Conservation (phyloP, 2,797 vertebrate genomes). For the Chromobotia macracanthus region DNA sequence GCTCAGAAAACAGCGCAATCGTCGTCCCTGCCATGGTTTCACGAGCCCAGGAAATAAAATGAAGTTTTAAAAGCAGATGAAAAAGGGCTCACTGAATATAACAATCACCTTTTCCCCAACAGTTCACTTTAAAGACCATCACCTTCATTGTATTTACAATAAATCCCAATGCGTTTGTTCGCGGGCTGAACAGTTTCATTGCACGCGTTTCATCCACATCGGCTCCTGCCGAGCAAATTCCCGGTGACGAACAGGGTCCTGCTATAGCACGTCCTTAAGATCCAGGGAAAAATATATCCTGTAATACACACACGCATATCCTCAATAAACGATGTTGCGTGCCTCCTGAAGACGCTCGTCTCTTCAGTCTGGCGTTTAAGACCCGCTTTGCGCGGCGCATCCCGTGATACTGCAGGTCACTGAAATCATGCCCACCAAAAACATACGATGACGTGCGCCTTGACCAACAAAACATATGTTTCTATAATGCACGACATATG, state of each 20-base stretch:
- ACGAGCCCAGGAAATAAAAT: background rate
- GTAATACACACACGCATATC: slow-evolving; percentile 19
- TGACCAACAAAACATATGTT: slow-evolving; percentile 22
- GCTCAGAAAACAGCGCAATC: slow-evolving; percentile 45
- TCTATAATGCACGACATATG: slow-evolving; percentile 27
- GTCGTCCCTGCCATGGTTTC: slow-evolving; percentile 53
- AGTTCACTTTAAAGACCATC: background rate
- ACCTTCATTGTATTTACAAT: background rate
- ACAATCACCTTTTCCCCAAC: background rate
- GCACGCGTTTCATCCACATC: slow-evolving; percentile 26
- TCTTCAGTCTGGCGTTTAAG: slow-evolving; percentile 39
- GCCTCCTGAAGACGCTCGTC: slow-evolving; percentile 30
- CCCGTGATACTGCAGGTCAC: slow-evolving; percentile 55
- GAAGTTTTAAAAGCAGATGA: slow-evolving; percentile 19
- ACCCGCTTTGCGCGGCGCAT: slow-evolving; percentile 51
- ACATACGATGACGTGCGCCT: slow-evolving; percentile 52
- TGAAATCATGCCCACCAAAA: slow-evolving; percentile 47
- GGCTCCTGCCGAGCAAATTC: slow-evolving; percentile 19
- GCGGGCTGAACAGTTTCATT: slow-evolving; percentile 19
- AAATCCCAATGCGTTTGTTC: slow-evolving; percentile 17
- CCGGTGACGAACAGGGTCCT: background rate
- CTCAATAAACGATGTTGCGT: slow-evolving; percentile 31
- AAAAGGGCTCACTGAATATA: background rate
- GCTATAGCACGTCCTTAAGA: background rate
- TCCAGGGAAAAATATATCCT: slow-evolving; percentile 36